Evolutionary conservation across 2,797 vertebrate species (phyloP).

Genomic region (Nothura maculosa): DNA sequence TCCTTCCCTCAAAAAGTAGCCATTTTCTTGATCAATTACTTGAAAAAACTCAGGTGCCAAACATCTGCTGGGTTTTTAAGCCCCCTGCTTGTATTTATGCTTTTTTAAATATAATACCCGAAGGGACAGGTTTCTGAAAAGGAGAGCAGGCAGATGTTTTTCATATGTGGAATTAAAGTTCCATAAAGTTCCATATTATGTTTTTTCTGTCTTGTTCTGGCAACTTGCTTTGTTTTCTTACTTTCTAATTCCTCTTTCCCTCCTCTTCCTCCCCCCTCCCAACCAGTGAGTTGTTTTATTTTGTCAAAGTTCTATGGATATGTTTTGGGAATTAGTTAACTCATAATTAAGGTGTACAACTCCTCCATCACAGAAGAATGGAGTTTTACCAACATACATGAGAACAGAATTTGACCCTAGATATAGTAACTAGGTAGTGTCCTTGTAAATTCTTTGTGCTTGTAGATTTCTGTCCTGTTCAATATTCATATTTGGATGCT

Average conservation of each 20-base stretch:
- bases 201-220: neutral
- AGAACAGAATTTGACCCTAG: neutral
- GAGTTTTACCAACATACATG: neutral
- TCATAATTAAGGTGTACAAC: neutral
- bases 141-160: constrained; percentile 73
- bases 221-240: neutral
- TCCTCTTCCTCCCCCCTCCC: neutral
- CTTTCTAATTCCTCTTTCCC: constrained; percentile 19
- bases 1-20: constrained; percentile 38
- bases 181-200: constrained; percentile 5
- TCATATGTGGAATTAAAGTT: constrained; percentile 44
- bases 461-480: neutral
- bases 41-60: constrained; percentile 39
- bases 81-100: constrained; percentile 46
- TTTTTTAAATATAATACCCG: constrained; percentile 52
- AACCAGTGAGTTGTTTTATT: constrained; percentile 3
- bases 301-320: neutral
- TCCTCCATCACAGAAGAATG: neutral
- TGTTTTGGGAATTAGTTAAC: constrained; percentile 19
- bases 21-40: constrained; percentile 28
- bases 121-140: constrained; percentile 61
- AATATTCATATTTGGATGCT: constrained; percentile 16
- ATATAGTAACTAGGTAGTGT: neutral
- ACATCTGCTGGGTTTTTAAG: constrained; percentile 43
- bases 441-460: neutral